Evolutionary conservation across 2,113 vertebrate species (phyloP), one percentile per base, ranked within the genome.

Genomic region (Mola mola): DNA sequence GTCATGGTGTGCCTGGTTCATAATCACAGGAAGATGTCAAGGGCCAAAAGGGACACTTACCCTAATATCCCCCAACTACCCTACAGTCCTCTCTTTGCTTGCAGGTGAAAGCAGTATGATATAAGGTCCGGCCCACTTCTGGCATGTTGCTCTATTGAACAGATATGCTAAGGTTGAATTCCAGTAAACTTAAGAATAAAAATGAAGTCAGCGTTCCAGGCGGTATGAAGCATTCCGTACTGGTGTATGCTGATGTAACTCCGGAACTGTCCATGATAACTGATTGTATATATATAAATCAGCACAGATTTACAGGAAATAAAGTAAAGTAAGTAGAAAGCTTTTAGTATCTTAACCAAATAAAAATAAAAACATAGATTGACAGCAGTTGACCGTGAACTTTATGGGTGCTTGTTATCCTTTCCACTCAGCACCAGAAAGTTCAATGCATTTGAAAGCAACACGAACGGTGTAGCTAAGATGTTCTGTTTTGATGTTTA

Each of bases 11-110:
- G 66, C 50, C 37, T 53, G 65, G 79, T 81, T 89, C 75, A 79
- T 69, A 75, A 75, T 85, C 67, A 83, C 70, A 78, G 49, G 58
- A 44, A 58, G 38, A 66, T 57, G 73, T 83, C 70, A 85, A 57
- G 53, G 75, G 79, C 70, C 80, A 86, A 63, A n/a, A 81, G 53
- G 43, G 66, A 83, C 74, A 79, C 62, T 83, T 86, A 82, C 60
- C 75, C 71, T 78, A 52, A 75, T 55, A 77, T 52, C 48, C 70
- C 65, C 40, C n/a, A 29, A 44, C 69, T 38, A 36, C 58, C 21
- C 47, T 48, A 41, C 56, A 20, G 53, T 41, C 41, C 60, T 68
- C 34, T 26, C 22, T 62, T 55, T 67, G 53, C 49, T 72, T 43
- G 48, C 56, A 66, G 70, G 41, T 72, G 38, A 66, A 75, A 82